These are phyloP conservation scores for Smittia sp. DNA, from an alignment of 2,888 invertebrate genomes.

Conservation along the genomic window DNA sequence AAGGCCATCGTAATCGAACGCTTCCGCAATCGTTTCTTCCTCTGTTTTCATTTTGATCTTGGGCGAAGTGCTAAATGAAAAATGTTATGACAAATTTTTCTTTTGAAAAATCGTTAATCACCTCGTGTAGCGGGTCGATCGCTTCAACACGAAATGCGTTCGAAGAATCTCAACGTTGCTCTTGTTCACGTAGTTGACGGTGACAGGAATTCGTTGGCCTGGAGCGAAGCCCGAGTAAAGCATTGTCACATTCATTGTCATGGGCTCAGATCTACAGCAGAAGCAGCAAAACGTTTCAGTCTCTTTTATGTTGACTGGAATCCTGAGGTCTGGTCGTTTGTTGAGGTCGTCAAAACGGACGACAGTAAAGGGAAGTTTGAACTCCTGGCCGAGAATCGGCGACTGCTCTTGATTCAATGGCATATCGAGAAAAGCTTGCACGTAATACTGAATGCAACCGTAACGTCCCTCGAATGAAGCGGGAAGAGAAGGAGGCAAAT, in stretches of 20 bases:
- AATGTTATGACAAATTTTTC: background rate
- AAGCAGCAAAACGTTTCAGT: conserved; percentile 34
- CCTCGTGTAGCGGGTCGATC: background rate
- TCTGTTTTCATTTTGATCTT: no score
- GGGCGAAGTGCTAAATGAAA: no score
- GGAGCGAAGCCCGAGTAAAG: conserved; percentile 29
- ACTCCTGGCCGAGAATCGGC: conserved; percentile 51
- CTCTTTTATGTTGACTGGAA: background rate
- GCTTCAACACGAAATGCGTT: background rate
- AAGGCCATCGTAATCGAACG: no score
- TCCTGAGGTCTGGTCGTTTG: background rate
- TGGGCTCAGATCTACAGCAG: conserved; percentile 26
- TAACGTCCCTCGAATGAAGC: conserved; percentile 56
- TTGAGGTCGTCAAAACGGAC: conserved; percentile 23
- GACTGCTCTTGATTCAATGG: no score
- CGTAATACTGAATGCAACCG: conserved; percentile 59
- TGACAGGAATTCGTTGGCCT: conserved; percentile 27
- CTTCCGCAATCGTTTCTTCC: no score
- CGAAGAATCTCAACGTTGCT: background rate
- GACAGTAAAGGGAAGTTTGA: conserved; percentile 10
- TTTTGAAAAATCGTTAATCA: background rate
- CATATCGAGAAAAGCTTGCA: conserved; percentile 60
- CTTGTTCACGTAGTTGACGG: conserved; percentile 7
- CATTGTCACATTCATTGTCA: conserved; percentile 27
- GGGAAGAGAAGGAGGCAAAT: conserved; percentile 55